phyloP scores from a whole-genome alignment of 2,113 vertebrate species.

The Carassius auratus region DNA sequence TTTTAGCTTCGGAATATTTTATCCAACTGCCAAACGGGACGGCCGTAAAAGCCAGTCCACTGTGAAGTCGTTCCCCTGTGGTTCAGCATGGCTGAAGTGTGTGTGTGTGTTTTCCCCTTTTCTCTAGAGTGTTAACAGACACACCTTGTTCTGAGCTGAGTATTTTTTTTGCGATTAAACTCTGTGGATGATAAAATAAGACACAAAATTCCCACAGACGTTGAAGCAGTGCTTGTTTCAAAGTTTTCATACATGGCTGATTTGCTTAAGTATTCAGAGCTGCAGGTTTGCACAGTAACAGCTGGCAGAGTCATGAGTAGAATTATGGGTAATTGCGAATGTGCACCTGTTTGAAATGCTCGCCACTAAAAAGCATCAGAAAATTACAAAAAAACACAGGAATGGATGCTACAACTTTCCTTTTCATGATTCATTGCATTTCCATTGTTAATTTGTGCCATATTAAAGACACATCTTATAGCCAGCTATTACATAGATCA shows the following conservation, averaged over 20 bases:
- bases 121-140: conserved; percentile 25
- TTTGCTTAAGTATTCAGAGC: not conserved
- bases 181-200: not conserved
- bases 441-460: not conserved
- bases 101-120: conserved; percentile 1
- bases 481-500: not conserved
- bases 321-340: conserved; percentile 1
- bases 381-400: not conserved
- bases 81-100: conserved; percentile 9
- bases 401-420: not conserved
- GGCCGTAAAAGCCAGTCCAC: conserved; percentile 35
- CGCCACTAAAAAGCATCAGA: not conserved
- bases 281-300: not conserved
- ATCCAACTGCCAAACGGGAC: conserved; percentile 37
- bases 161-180: conserved; percentile 19
- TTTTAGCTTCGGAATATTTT: conserved; percentile 41
- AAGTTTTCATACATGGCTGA: not conserved
- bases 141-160: not conserved
- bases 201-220: not conserved
- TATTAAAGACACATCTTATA: not conserved
- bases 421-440: not conserved
- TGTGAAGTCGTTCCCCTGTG: conserved; percentile 23
- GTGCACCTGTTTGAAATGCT: not conserved
- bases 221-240: not conserved
- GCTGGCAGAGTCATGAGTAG: not conserved